Percentiles rank a stretch among this genome's conserved stretches.
These are phyloP conservation scores for Hephaestus fuliginosus DNA, from an alignment of 2,797 vertebrate species.

Conservation along the genomic window DNA sequence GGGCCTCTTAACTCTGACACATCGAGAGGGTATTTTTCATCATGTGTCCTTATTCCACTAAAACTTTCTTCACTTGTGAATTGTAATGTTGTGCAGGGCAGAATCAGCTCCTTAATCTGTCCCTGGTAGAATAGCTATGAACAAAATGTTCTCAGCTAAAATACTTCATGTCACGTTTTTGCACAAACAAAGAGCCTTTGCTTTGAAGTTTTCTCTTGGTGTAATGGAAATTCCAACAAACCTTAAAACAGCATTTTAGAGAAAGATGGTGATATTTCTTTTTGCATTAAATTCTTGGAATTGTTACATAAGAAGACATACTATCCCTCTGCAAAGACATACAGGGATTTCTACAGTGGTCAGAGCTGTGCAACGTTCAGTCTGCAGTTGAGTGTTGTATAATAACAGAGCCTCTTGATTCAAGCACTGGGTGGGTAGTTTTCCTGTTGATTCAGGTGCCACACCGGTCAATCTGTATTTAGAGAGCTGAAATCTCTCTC, in stretches of 20 bases:
- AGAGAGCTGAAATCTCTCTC: slow-evolving; percentile 62
- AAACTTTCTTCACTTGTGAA: slow-evolving; percentile 30
- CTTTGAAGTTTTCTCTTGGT: slow-evolving; percentile 13
- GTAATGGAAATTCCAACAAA: slow-evolving; percentile 25
- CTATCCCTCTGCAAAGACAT: not conserved
- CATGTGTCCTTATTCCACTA: slow-evolving; percentile 10
- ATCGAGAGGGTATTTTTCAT: not conserved
- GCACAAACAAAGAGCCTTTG: not conserved
- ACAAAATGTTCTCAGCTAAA: slow-evolving; percentile 41
- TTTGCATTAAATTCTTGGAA: not conserved
- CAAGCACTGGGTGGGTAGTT: slow-evolving; percentile 61
- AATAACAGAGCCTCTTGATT: slow-evolving; percentile 58
- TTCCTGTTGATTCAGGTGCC: slow-evolving; percentile 79
- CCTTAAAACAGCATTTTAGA: not conserved
- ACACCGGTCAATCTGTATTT: slow-evolving; percentile 67
- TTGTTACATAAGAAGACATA: slow-evolving; percentile 11
- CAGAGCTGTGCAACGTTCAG: slow-evolving; percentile 17
- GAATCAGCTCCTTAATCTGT: slow-evolving; percentile 32
- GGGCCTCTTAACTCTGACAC: not conserved
- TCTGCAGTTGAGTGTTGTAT: slow-evolving; percentile 19
- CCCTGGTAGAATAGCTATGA: slow-evolving; percentile 16
- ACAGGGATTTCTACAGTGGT: slow-evolving; percentile 9
- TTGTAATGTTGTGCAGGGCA: slow-evolving; percentile 31
- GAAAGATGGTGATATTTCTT: slow-evolving; percentile 10
- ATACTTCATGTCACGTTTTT: slow-evolving; percentile 27